phyloP scores from a whole-genome alignment of 2,113 vertebrate species.

The Strigops habroptila region DNA sequence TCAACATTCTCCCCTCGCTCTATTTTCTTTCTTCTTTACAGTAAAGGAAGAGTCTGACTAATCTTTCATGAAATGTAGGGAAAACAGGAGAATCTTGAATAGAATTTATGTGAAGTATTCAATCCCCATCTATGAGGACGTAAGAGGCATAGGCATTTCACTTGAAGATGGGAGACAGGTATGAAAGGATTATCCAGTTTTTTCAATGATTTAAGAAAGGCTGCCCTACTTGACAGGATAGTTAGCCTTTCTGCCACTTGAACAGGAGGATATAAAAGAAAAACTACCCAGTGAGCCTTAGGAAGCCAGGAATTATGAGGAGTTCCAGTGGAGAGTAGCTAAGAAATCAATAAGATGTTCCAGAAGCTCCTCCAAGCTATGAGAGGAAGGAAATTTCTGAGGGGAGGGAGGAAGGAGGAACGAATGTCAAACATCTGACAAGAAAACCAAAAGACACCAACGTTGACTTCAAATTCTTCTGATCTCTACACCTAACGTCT shows the following conservation, averaged over 20 bases:
- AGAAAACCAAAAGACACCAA: neutral
- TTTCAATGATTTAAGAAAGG: neutral
- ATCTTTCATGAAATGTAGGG: neutral
- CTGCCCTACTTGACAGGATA: conserved; percentile 35
- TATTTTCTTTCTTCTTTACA: conserved; percentile 16
- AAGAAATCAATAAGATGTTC: neutral
- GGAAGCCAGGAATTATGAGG: conserved; percentile 5
- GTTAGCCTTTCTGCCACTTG: neutral
- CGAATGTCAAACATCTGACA: neutral
- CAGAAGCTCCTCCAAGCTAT: neutral
- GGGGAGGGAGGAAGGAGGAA: neutral
- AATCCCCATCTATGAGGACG: neutral
- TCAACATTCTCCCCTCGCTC: neutral
- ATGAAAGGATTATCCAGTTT: conserved; percentile 43
- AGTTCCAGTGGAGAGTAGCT: neutral
- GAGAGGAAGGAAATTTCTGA: neutral
- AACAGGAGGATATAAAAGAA: neutral
- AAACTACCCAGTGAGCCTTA: neutral
- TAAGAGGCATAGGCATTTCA: conserved; percentile 28
- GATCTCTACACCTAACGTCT: neutral
- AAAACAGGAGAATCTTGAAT: conserved; percentile 22
- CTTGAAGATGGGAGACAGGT: conserved; percentile 28
- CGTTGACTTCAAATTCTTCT: neutral
- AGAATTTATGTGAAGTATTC: conserved; percentile 13
- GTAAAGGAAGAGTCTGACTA: conserved; percentile 3